phyloP scores from a whole-genome alignment of 2,113 vertebrate genomes.

The Sapajus apella region DNA sequence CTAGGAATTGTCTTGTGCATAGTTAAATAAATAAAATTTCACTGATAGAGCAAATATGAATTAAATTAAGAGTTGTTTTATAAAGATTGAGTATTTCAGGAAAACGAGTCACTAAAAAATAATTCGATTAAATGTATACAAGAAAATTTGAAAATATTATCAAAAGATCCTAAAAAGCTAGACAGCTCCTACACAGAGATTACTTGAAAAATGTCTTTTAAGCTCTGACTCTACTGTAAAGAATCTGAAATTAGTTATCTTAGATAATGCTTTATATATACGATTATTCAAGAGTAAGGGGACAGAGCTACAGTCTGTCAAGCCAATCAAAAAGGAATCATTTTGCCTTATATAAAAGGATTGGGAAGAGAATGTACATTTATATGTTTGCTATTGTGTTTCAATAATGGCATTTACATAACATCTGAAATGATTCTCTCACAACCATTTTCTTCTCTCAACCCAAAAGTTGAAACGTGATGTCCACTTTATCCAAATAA shows the following conservation, averaged over 20 bases:
- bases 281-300: neutral
- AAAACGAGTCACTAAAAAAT: neutral
- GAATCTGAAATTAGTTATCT: neutral
- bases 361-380: neutral
- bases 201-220: neutral
- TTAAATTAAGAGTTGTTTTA: slow-evolving; percentile 1
- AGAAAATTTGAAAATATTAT: neutral
- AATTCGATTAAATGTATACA: neutral
- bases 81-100: neutral
- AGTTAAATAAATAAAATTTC: neutral
- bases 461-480: neutral
- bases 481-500: neutral
- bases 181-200: neutral
- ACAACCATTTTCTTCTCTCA: neutral
- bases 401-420: neutral
- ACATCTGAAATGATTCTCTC: neutral
- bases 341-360: neutral
- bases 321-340: neutral
- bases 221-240: neutral
- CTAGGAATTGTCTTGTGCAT: neutral
- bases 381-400: neutral
- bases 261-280: neutral
- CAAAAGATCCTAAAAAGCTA: neutral
- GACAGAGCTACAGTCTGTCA: neutral
- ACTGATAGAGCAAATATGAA: neutral